Base-by-base conservation (phyloP, 2,888 invertebrate genomes). In the Tenthredo distinguenda region DNA sequence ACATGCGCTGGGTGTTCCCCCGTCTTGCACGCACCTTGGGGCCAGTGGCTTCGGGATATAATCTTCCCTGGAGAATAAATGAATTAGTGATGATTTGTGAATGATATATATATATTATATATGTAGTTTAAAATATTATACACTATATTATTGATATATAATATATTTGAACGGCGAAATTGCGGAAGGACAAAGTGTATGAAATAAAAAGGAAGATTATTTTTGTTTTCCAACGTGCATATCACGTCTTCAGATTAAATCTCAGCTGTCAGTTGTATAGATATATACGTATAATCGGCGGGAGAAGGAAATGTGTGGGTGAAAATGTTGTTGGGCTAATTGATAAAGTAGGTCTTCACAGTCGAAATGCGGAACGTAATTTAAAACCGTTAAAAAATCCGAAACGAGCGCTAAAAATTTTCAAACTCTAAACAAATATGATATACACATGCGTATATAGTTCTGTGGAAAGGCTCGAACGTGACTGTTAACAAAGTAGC, bases 11-110 rank as follows among this genome's bases (percentile, higher is more conserved):
- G 50, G 9, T 77, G 4, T 77, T 55, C 77, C 55, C 50, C 50
- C 77, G 77, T 77, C 77, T 77, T 55, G 77, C 50, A 40, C 77
- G 77, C 55, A 77, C 50, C n/a, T 77, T 50, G 40, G 7, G 50
- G 77, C 31, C 77, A n/a, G 21, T 74, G 43, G 31, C 77, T 50
- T 26, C 34, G 55, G 77, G n/a, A 50, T 55, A 55, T 34, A n/a
- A 50, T 77, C 77, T 77, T 50, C 34, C 77, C 77, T 77, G 55
- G 12, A 15, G 9, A 77, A 50, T 9, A 12, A 15, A 34, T 31
- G 4, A 47, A 76, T 76, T 26, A 7, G 2, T 43, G 6, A 62
- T 55, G 15, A 47, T 47, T 47, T 15, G 15, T 15, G 15, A 15
- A 47, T 47, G 12, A 15, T 47, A 43, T 43, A 10, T 43, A 1